A percentile compares a stretch with the other conserved stretches of the same genome.
phyloP scores from a whole-genome alignment of 2,888 invertebrate species.

The Iselma pallidipennis region DNA sequence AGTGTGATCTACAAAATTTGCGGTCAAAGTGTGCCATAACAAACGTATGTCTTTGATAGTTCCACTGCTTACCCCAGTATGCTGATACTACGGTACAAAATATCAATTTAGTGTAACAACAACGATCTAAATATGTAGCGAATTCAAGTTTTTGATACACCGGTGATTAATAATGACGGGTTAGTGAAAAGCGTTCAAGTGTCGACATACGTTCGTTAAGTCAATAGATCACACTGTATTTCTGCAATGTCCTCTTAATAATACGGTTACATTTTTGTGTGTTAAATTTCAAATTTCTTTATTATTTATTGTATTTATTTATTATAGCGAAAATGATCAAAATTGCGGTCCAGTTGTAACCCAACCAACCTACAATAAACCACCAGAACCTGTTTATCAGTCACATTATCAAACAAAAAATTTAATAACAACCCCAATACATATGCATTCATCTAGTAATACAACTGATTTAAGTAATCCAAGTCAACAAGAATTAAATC shows the following conservation, averaged over 20 bases:
- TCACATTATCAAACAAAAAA: constrained; percentile 26
- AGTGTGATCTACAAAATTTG: constrained; percentile 1
- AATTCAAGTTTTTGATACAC: too few relatives aligned
- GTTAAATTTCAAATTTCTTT: not conserved
- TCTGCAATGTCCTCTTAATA: too few relatives aligned
- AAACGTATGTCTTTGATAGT: constrained; percentile 3
- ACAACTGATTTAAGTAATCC: constrained; percentile 47
- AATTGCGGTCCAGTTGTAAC: constrained; percentile 12
- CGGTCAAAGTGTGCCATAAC: too few relatives aligned
- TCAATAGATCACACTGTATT: too few relatives aligned
- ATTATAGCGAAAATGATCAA: constrained; percentile 34
- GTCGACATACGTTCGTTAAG: too few relatives aligned
- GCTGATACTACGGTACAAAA: too few relatives aligned
- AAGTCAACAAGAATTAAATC: constrained; percentile 50
- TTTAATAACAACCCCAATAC: constrained; percentile 39
- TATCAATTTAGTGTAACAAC: too few relatives aligned
- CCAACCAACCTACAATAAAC: constrained; percentile 17
- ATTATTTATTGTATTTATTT: not conserved
- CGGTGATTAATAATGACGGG: too few relatives aligned
- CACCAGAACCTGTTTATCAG: constrained; percentile 34
- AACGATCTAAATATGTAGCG: too few relatives aligned
- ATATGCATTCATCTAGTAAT: constrained; percentile 48
- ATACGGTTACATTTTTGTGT: not conserved
- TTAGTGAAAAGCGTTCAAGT: too few relatives aligned
- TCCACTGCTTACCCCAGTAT: too few relatives aligned